Conservation (phyloP, 2,888 invertebrate genomes). For the Blastobasis adustella region DNA sequence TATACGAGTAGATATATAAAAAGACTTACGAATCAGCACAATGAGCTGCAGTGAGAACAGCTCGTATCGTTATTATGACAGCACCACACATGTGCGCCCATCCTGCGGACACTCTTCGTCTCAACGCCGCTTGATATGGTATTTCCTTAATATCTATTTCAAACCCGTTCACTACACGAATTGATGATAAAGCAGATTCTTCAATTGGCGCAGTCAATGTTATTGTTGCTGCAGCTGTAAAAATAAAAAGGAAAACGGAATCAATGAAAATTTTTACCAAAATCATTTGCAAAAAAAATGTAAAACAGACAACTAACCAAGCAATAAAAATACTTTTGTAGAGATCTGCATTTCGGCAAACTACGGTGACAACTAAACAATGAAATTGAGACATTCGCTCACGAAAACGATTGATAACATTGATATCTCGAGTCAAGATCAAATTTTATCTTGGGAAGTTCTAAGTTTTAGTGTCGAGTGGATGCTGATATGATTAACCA, state of each 20-base stretch:
- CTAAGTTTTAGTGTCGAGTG: constrained; percentile 5
- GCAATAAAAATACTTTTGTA: constrained; percentile 15
- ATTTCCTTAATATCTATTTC: constrained; percentile 50
- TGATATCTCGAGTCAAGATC: constrained; percentile 27
- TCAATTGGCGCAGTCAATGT: no score
- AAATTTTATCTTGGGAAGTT: constrained; percentile 26
- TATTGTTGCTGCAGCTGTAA: no score
- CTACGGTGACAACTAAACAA: constrained; percentile 23
- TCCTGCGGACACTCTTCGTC: constrained; percentile 27
- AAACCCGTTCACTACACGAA: constrained; percentile 61
- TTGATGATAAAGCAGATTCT: constrained; percentile 8
- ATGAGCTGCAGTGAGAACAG: constrained; percentile 59
- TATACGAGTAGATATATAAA: not conserved
- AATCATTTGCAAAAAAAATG: no score
- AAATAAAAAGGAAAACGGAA: no score
- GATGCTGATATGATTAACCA: not conserved
- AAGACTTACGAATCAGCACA: constrained; percentile 43
- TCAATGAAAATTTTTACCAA: no score
- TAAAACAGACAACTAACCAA: constrained; percentile 22
- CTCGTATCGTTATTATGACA: constrained; percentile 35
- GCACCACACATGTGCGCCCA: constrained; percentile 61
- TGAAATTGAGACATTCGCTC: constrained; percentile 7
- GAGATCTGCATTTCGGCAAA: constrained; percentile 29
- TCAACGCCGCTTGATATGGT: constrained; percentile 57
- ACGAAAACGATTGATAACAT: constrained; percentile 9